Evolutionary conservation across 2,797 vertebrate genomes (phyloP), one percentile per base, ranked within the genome.

Genomic region (Hephaestus fuliginosus): DNA sequence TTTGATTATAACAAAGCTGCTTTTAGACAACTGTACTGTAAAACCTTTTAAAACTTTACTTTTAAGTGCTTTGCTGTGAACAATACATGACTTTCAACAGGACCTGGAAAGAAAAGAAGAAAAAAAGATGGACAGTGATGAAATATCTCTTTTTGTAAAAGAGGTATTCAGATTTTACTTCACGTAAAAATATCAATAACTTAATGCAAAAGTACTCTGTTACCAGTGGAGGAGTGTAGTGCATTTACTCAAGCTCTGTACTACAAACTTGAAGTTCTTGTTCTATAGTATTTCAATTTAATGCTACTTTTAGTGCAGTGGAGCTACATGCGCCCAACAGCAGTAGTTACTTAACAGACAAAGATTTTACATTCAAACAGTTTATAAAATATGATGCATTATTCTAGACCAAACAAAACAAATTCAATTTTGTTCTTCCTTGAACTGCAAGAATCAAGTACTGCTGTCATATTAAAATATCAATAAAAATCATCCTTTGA

Each of bases 101-200:
- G 3, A 65, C 3, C 17, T 48, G 25, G 15, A 39, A 53, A 46
- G 14, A 44, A 15, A 15, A 10, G 7, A 5, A 67, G 28, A 57
- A 56, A 80, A n/a, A 58, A 60, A 60, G 61, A 28, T 17, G 15
- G 39, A 67, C 22, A 70, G 4, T 10, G 7, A 44, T 61, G 25
- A 1, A 67, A 52, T 17, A 4, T 10, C n/a, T 5, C 2, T 36
- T 20, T 22, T 71, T 22, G 18, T 30, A 11, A 13, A 30, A 46
- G 51, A 69, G 4, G 15, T 30, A 48, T 4, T 12, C 8, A 46
- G 25, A 33, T 20, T 17, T 48, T 8, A 20, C 48, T 3, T 20
- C 18, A 9, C 7, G 7, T 49, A 20, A 17, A 30, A 17, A 30
- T 7, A 41, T 33, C 15, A 11, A 20, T 7, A 52, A 12, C 13